Conservation (phyloP, 2,888 invertebrate genomes). For the Rhaphigaster nebulosa region DNA sequence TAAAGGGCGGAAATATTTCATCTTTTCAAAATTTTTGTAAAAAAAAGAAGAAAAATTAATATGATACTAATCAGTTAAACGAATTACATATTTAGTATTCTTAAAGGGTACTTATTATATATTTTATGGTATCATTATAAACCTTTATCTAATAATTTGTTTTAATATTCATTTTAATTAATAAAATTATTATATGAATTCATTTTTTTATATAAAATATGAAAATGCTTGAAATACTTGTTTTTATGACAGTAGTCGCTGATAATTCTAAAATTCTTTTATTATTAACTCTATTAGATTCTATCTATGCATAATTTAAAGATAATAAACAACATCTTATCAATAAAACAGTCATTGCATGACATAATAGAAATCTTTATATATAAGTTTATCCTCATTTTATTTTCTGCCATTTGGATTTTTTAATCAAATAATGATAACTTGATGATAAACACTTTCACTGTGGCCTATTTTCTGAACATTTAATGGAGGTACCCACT, state of each 20-base stretch:
- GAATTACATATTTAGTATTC: not conserved
- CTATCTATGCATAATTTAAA: not conserved
- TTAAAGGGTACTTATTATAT: conserved; percentile 8
- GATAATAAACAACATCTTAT: not conserved
- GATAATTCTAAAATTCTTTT: not conserved
- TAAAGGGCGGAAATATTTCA: conserved; percentile 28
- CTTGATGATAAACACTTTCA: not conserved
- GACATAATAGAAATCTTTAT: not conserved
- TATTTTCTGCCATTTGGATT: not conserved
- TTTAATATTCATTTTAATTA: not conserved
- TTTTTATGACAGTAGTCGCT: not conserved
- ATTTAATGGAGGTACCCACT: not conserved
- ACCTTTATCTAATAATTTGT: not conserved
- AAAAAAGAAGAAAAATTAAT: not conserved
- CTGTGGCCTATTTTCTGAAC: not conserved
- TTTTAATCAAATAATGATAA: not conserved
- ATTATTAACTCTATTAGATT: not conserved
- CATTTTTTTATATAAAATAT: not conserved
- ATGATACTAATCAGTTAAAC: not conserved
- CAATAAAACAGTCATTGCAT: not conserved
- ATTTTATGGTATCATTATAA: conserved; percentile 20
- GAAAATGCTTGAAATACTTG: conserved; percentile 29
- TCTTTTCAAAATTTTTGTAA: not conserved
- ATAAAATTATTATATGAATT: not conserved
- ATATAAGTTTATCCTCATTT: not conserved